Base-by-base conservation (phyloP, 92 coral and sea anemone species). In the Heteractis magnifica region DNA sequence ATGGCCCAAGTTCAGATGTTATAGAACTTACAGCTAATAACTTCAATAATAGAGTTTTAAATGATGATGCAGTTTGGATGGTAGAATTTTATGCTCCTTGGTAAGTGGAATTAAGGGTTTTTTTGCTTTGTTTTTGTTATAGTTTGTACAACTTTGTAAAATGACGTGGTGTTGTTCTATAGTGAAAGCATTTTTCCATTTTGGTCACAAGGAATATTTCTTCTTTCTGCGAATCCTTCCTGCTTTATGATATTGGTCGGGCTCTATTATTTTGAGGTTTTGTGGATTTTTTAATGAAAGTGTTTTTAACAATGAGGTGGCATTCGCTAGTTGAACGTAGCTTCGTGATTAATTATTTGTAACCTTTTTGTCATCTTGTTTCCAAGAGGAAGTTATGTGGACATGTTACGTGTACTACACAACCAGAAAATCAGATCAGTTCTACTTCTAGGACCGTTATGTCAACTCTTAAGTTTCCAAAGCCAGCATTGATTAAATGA, bases 31-130 rank as follows among this genome's bases (percentile, higher is more conserved):
- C 98, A 10, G 98, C 98, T 0, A 94, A 84, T 82, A 95, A 94
- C 86, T 95, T 95, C 84, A 92, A 86, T 52, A 74, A 88, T 56
- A 87, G 87, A 91, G 98, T 95, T 71, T 71, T 94, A 78, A 90
- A 94, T 78, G 95, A 97, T 73, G 98, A 95, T 52, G 82, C 85
- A 44, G 89, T 95, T 23, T 95, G 98, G 98, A 91, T 95, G 80
- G 92, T 95, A 75, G 98, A 95, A 87, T 95, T 95, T 80, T 95
- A 90, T 79, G 98, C 98, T 23, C 98, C 98, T 72, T 95, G 98
- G 98, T 95, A 34, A 34, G 44, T 34, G 44, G 44, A 34, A 34
- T 34, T 34, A 34, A 34, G 44, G 65, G 12, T 23, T 16, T 75
- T 75, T 49, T 49, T 75, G 56, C 51, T 75, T 64, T 64, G 84